Conservation (phyloP, 2,113 vertebrate genomes). For the Polypterus senegalus region DNA sequence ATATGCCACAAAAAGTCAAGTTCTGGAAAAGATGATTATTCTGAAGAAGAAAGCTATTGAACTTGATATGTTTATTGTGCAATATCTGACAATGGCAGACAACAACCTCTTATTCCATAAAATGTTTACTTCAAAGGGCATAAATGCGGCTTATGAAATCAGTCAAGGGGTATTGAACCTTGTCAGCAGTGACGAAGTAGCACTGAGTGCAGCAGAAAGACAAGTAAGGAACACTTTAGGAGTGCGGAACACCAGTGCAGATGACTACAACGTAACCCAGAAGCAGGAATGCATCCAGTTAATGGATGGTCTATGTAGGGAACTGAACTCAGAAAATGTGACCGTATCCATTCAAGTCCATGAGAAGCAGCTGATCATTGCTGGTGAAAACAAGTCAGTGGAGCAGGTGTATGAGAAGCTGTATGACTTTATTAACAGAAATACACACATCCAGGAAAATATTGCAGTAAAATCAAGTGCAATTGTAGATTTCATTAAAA, state of each 20-base stretch:
- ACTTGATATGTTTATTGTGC: conserved; percentile 33
- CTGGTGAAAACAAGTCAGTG: conserved; percentile 44
- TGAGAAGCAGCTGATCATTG: conserved; percentile 38
- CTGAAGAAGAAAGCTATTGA: conserved; percentile 34
- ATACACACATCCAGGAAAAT: conserved; percentile 36
- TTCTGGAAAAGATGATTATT: conserved; percentile 33
- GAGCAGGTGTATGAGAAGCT: conserved; percentile 29
- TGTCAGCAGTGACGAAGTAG: conserved; percentile 29
- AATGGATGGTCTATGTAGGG: conserved; percentile 19
- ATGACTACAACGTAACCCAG: conserved; percentile 35
- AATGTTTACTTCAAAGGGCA: conserved; percentile 47
- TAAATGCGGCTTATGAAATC: conserved; percentile 49
- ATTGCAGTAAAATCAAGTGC: conserved; percentile 24
- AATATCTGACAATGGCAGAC: conserved; percentile 44
- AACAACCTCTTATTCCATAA: conserved; percentile 33
- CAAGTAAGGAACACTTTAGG: conserved; percentile 39
- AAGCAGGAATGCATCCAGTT: conserved; percentile 46
- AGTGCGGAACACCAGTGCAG: conserved; percentile 33
- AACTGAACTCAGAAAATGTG: conserved; percentile 21
- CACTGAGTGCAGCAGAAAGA: conserved; percentile 47
- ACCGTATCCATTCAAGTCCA: conserved; percentile 29
- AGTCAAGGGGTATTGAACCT: conserved; percentile 32
- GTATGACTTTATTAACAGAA: conserved; percentile 44
- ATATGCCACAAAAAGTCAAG: conserved; percentile 37
- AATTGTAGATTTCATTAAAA: conserved; percentile 44